A percentile compares a stretch with the other conserved stretches of the same genome.
phyloP scores from a whole-genome alignment of 2,797 vertebrate genomes.

The Acipenser ruthenus region DNA sequence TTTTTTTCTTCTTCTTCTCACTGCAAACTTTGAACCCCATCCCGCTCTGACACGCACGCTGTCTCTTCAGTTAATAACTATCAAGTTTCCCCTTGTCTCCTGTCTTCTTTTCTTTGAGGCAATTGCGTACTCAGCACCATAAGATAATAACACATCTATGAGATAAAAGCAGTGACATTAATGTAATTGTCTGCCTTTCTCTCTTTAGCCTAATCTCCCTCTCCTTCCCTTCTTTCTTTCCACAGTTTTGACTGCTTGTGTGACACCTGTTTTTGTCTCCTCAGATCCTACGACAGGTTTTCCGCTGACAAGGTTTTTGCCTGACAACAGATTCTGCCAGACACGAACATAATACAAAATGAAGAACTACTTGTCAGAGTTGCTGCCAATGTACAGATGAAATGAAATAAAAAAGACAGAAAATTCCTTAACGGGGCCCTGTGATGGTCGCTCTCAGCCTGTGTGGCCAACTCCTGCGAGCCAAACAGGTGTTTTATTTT shows the following conservation, averaged over 20 bases:
- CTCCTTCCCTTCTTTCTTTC: conserved; percentile 62
- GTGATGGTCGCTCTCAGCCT: conserved; percentile 56
- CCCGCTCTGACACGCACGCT: conserved; percentile 63
- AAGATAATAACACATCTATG: conserved; percentile 76
- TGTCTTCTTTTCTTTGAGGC: conserved; percentile 69
- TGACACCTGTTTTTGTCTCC: conserved; percentile 94
- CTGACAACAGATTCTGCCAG: conserved; percentile 82
- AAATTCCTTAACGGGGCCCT: conserved; percentile 54
- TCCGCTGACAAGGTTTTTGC: conserved; percentile 84
- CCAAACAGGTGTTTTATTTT: conserved; percentile 82
- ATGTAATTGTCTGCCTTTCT: conserved; percentile 77
- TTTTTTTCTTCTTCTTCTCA: conserved; percentile 29
- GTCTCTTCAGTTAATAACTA: conserved; percentile 73
- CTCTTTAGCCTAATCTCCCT: conserved; percentile 73
- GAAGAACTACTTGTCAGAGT: conserved; percentile 91
- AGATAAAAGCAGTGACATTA: conserved; percentile 83
- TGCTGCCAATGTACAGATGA: conserved; percentile 78
- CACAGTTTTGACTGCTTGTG: conserved; percentile 76
- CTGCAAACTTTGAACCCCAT: conserved; percentile 69
- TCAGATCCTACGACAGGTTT: conserved; percentile 85
- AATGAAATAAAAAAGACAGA: conserved; percentile 48
- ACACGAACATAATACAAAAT: conserved; percentile 96
- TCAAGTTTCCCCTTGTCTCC: conserved; percentile 72
- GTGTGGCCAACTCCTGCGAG: conserved; percentile 46
- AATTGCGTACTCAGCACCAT: conserved; percentile 73